A percentile compares a stretch with the other conserved stretches of the same genome.
These are phyloP conservation scores for Urocitellus parryii DNA, from an alignment of 2,113 vertebrate genomes.

Conservation along the genomic window DNA sequence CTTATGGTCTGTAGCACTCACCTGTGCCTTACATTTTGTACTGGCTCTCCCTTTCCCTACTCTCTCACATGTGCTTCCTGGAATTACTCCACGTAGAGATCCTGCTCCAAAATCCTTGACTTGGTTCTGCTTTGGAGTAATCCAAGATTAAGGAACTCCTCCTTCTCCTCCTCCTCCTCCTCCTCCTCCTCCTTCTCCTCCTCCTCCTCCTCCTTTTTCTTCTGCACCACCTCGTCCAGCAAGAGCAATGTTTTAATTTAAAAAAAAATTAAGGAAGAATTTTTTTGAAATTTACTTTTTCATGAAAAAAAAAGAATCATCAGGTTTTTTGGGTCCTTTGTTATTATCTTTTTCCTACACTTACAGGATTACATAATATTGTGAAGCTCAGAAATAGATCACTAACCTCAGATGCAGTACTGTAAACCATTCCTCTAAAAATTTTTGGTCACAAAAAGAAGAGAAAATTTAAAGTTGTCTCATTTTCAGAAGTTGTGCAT, in stretches of 20 bases:
- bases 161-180: no score
- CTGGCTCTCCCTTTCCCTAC: neutral
- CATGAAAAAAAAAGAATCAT: neutral
- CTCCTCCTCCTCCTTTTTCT: neutral
- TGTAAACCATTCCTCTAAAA: slow-evolving; percentile 49
- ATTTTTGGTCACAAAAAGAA: slow-evolving; percentile 59
- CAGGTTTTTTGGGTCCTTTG: neutral
- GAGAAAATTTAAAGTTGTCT: slow-evolving; percentile 73
- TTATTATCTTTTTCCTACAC: neutral
- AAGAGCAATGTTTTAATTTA: neutral
- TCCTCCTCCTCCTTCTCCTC: no score
- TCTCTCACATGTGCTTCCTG: neutral
- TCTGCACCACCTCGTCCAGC: no score
- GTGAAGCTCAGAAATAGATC: neutral
- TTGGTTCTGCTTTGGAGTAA: neutral
- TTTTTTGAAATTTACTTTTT: neutral
- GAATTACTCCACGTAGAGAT: neutral
- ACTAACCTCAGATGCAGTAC: neutral
- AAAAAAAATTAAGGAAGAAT: neutral
- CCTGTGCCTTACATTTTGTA: neutral
- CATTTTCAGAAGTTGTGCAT: slow-evolving; percentile 68
- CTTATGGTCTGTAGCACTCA: neutral
- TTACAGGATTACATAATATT: neutral
- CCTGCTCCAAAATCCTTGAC: neutral
- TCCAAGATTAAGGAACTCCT: neutral